A percentile compares a stretch with the other conserved stretches of the same genome.
Evolutionary conservation across 2,797 vertebrate genomes (phyloP).

Genomic region (Chaetophractus vellerosus): DNA sequence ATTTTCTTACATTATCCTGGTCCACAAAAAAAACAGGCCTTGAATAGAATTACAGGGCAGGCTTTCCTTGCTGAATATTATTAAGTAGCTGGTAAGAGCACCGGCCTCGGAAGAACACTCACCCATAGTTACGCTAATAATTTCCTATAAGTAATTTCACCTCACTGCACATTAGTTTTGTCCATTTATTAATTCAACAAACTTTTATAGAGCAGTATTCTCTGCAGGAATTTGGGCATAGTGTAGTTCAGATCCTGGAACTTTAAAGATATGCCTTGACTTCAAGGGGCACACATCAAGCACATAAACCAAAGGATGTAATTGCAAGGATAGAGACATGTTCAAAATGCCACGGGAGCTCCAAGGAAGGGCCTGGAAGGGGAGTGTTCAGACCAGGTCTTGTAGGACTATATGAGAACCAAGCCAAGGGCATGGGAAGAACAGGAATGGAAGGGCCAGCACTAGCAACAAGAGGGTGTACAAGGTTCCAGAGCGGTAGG

Average conservation of each 20-base stretch:
- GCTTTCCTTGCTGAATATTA: constrained; percentile 9
- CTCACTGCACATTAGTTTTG: neutral
- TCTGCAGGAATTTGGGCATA: neutral
- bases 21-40: neutral
- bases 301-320: neutral
- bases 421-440: neutral
- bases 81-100: neutral
- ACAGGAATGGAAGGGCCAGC: too few species aligned
- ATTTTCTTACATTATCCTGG: constrained; percentile 8
- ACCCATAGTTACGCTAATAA: neutral
- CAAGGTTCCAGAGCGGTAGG: neutral
- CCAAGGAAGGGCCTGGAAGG: neutral
- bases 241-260: neutral
- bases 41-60: neutral
- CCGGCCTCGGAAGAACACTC: neutral
- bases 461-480: neutral
- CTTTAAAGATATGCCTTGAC: neutral
- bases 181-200: neutral
- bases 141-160: neutral
- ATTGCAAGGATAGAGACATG: neutral
- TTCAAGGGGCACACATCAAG: neutral
- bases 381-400: neutral
- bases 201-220: neutral
- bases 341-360: neutral
- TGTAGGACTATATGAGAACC: neutral